phyloP scores from a whole-genome alignment of 2,888 invertebrate species.

The Drosophila imparisetae region DNA sequence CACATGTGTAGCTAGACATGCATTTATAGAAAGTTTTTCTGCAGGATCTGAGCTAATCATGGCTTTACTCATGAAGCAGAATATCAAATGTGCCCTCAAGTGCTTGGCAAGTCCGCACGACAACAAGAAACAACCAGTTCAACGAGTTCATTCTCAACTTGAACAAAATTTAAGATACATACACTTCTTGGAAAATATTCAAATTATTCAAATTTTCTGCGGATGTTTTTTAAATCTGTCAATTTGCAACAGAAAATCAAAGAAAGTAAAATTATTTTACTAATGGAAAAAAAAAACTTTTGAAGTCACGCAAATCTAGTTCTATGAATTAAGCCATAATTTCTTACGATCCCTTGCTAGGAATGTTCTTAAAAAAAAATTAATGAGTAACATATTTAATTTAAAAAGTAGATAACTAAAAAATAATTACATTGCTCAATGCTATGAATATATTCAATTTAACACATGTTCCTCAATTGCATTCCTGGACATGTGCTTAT shows the following conservation, averaged over 20 bases:
- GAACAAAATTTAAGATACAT: conserved; percentile 2
- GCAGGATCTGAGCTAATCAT: conserved; percentile 60
- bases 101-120: conserved; percentile 27
- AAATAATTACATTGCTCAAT: not conserved
- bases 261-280: not conserved
- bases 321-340: not conserved
- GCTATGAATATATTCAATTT: not conserved
- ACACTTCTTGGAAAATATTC: not conserved
- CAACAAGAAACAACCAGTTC: conserved; percentile 20
- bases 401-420: not conserved
- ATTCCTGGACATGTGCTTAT: not conserved
- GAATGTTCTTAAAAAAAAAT: not conserved
- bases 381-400: not conserved
- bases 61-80: conserved; percentile 50
- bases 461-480: not conserved
- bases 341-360: not conserved
- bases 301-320: not conserved
- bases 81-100: conserved; percentile 35
- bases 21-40: conserved; percentile 11
- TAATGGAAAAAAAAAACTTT: not conserved
- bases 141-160: conserved; percentile 28
- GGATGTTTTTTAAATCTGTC: not conserved
- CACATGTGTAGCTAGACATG: not conserved
- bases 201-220: not conserved
- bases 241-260: not conserved